These are phyloP conservation scores for Eumaeus atala DNA, from an alignment of 1,140 invertebrate species.

Conservation along the genomic window DNA sequence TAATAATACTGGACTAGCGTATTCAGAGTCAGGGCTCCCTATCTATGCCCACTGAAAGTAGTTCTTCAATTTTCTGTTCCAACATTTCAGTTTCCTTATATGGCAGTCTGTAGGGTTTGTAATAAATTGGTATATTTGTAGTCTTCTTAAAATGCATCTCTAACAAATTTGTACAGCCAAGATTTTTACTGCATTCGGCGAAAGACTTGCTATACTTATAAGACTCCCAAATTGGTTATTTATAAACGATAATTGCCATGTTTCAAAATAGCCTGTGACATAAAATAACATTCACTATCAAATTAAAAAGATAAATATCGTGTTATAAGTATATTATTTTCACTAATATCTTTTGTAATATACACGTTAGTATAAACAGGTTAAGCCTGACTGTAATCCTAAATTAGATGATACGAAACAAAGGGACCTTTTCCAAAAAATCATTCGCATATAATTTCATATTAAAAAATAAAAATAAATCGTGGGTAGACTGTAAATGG, in stretches of 20 bases:
- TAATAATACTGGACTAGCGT: conserved; percentile 12
- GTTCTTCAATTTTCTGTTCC: conserved; percentile 3
- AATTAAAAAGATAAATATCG: background rate
- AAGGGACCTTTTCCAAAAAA: background rate
- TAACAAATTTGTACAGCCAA: background rate
- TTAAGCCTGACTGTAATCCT: background rate
- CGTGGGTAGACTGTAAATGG: background rate
- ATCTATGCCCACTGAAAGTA: conserved; percentile 9
- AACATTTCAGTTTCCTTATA: conserved; percentile 5
- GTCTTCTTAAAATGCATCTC: background rate
- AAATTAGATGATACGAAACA: background rate
- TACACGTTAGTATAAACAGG: background rate
- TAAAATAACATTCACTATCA: conserved; percentile 2
- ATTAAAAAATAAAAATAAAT: background rate
- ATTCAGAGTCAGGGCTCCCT: conserved; percentile 4
- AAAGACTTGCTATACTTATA: background rate
- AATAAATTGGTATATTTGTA: background rate
- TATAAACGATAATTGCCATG: background rate
- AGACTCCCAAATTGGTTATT: background rate
- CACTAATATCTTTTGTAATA: background rate
- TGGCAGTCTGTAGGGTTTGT: conserved; percentile 1
- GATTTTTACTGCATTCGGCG: conserved; percentile 11
- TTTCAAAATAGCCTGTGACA: background rate
- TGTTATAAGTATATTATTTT: background rate
- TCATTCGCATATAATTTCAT: background rate